Evolutionary conservation across 2,113 vertebrate species (phyloP).

Genomic region (Chaetodon auriga): DNA sequence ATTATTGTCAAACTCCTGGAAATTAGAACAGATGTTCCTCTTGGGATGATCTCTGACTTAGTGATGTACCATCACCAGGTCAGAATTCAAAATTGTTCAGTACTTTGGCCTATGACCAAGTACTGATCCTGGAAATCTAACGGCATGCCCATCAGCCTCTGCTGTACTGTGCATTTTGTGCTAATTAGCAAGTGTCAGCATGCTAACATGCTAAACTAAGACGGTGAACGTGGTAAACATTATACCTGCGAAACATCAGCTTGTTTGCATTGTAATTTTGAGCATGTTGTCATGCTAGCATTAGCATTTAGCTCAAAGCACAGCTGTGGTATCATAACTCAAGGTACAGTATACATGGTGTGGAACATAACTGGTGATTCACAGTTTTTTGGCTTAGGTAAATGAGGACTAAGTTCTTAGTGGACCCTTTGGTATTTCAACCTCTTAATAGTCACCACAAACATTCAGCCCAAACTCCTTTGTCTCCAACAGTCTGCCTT

Average conservation of each 20-base stretch:
- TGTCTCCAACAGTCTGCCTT: conserved; percentile 16
- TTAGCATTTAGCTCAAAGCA: no score
- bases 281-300: no score
- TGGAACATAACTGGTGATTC: conserved; percentile 16
- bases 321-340: not conserved
- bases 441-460: conserved; percentile 26
- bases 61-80: not conserved
- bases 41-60: not conserved
- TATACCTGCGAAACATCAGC: not conserved
- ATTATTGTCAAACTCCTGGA: no score
- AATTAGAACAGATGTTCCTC: no score
- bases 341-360: not conserved
- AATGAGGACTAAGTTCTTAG: not conserved
- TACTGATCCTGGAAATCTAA: not conserved
- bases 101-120: not conserved
- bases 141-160: no score
- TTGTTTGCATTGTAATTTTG: not conserved
- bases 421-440: conserved; percentile 17
- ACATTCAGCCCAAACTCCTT: conserved; percentile 2
- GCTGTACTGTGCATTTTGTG: not conserved
- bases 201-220: not conserved
- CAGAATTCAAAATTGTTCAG: not conserved
- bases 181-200: not conserved
- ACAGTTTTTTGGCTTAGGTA: not conserved
- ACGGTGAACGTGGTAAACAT: not conserved